Percentiles rank a stretch among this genome's conserved stretches.
Evolutionary conservation across 1,140 invertebrate genomes (phyloP).

Genomic region (Rhysida immarginata): DNA sequence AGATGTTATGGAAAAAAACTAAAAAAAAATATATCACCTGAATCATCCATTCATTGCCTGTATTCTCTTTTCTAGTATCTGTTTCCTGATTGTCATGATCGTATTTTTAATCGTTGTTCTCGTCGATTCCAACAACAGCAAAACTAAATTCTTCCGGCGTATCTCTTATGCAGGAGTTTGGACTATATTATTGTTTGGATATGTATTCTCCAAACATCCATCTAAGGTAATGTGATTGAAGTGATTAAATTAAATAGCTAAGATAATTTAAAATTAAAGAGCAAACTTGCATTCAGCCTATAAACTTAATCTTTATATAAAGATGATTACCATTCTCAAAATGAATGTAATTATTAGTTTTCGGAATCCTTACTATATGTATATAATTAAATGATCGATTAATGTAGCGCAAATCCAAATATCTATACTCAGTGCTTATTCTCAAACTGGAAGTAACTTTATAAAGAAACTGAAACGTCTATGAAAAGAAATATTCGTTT

Average conservation of each 20-base stretch:
- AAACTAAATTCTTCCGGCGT: constrained; percentile 17
- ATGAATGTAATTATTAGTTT: background rate
- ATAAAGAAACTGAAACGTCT: too few relatives aligned
- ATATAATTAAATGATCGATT: background rate
- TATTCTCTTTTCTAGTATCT: too few relatives aligned
- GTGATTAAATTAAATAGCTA: background rate
- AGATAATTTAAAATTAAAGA: background rate
- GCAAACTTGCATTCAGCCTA: background rate
- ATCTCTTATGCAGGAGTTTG: constrained; percentile 45
- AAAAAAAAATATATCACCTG: too few relatives aligned
- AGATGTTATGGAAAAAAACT: too few relatives aligned
- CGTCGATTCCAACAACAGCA: constrained; percentile 43
- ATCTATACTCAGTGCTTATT: too few relatives aligned
- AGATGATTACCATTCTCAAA: background rate
- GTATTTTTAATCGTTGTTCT: constrained; percentile 42
- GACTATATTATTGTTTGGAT: constrained; percentile 31
- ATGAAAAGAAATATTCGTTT: too few relatives aligned
- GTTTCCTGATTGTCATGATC: too few relatives aligned
- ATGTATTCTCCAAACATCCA: constrained; percentile 44
- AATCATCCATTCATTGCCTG: too few relatives aligned
- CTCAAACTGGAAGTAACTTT: too few relatives aligned
- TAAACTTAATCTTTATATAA: background rate
- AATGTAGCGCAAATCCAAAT: background rate
- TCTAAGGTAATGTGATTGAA: constrained; percentile 24
- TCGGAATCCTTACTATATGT: background rate